Conservation (phyloP, 2,113 vertebrate species). For the Mus spicilegus region DNA sequence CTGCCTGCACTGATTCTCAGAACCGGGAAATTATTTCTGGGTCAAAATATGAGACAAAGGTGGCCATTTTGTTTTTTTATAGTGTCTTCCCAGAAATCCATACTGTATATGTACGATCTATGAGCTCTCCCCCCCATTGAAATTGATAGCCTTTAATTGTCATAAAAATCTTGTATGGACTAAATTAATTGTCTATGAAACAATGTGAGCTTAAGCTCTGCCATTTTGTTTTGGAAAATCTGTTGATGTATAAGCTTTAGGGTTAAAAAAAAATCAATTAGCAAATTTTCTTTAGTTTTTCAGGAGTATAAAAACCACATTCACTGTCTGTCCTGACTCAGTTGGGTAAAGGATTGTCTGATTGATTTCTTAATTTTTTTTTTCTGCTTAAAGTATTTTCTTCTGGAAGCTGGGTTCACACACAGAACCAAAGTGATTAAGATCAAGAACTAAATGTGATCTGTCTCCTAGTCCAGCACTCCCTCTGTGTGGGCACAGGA, state of each 20-base stretch:
- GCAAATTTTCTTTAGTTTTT: neutral
- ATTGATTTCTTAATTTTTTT: neutral
- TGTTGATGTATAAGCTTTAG: neutral
- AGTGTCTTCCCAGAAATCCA: neutral
- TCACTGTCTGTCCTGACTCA: neutral
- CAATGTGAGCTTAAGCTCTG: neutral
- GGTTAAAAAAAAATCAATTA: neutral
- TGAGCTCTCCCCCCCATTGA: neutral
- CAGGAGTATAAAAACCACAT: too few relatives aligned
- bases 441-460: neutral
- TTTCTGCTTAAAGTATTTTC: slow-evolving; percentile 8
- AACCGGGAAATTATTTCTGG: neutral
- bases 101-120: neutral
- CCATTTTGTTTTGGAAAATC: neutral
- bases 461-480: accelerated
- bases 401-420: neutral
- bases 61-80: neutral
- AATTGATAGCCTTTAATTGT: neutral
- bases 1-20: accelerated
- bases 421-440: neutral
- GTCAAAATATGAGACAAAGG: neutral
- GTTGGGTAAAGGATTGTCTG: neutral
- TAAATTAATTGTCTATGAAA: neutral
- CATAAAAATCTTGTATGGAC: neutral
- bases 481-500: neutral